These are phyloP conservation scores for Gobio gobio DNA, from an alignment of 2,113 vertebrate genomes.

Conservation along the genomic window DNA sequence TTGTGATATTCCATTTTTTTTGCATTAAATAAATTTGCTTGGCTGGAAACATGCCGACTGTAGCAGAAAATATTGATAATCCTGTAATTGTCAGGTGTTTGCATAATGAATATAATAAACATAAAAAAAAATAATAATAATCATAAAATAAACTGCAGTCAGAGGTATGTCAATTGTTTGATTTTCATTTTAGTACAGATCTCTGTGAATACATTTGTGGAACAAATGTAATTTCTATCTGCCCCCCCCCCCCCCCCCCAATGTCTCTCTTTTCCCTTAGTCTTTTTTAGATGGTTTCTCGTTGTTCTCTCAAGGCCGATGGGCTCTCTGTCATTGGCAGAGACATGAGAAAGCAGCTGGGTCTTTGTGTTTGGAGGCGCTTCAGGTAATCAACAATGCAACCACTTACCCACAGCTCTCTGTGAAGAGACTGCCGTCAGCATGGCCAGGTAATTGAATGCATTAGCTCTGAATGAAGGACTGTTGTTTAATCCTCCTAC, in stretches of 20 bases:
- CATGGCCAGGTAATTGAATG: constrained; percentile 75
- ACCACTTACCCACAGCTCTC: constrained; percentile 74
- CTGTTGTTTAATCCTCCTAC: constrained; percentile 66
- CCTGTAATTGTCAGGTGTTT: background rate
- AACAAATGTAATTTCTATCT: constrained; percentile 15
- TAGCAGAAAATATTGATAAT: background rate
- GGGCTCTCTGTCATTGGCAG: constrained; percentile 60
- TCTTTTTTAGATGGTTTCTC: constrained; percentile 35
- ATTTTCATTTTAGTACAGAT: constrained; percentile 20
- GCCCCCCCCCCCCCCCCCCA: no score
- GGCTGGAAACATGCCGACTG: no score
- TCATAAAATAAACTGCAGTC: constrained; percentile 1
- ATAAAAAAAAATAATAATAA: background rate
- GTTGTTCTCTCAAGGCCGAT: constrained; percentile 59
- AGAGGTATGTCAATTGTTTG: background rate
- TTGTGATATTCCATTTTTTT: no score
- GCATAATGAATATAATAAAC: constrained; percentile 30
- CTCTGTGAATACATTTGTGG: background rate
- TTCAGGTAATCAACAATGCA: constrained; percentile 79
- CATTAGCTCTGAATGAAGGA: constrained; percentile 76
- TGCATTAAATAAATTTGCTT: no score
- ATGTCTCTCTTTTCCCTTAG: background rate
- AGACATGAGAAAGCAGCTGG: constrained; percentile 74
- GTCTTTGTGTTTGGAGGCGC: constrained; percentile 73
- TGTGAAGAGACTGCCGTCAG: constrained; percentile 74